These are phyloP conservation scores for Melipona bicolor DNA, from an alignment of 2,888 invertebrate genomes.

Conservation along the genomic window DNA sequence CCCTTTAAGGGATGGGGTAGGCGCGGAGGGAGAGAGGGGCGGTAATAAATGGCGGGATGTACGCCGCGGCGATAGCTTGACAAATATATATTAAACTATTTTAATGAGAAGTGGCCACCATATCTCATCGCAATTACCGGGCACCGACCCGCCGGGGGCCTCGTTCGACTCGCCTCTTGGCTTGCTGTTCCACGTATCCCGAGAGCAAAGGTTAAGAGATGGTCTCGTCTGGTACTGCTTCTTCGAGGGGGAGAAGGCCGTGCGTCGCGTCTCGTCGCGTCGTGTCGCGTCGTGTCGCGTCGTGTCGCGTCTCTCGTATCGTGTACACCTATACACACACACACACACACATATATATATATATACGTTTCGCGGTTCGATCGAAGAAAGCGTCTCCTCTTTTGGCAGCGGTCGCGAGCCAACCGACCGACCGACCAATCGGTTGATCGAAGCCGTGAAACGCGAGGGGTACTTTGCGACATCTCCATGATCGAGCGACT, in stretches of 20 bases:
- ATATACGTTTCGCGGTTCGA: background rate
- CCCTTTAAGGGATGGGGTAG: slow-evolving; percentile 5
- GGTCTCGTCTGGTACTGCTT: slow-evolving; percentile 56
- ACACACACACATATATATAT: no score
- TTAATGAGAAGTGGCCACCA: slow-evolving; percentile 82
- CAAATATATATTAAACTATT: slow-evolving; percentile 83
- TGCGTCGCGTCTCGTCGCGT: background rate
- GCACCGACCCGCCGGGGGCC: slow-evolving; percentile 69
- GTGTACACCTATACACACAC: no score
- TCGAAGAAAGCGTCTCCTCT: slow-evolving; percentile 2
- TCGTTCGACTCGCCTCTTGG: slow-evolving; percentile 57
- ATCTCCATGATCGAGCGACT: slow-evolving; percentile 47
- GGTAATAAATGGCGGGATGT: slow-evolving; percentile 76
- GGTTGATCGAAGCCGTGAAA: slow-evolving; percentile 7
- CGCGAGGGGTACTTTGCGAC: background rate
- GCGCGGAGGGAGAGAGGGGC: slow-evolving; percentile 39
- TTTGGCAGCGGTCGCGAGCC: slow-evolving; percentile 4
- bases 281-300: background rate
- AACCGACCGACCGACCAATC: background rate
- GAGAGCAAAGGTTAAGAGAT: slow-evolving; percentile 79
- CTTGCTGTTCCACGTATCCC: slow-evolving; percentile 66
- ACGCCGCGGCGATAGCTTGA: slow-evolving; percentile 78
- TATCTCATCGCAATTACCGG: slow-evolving; percentile 82
- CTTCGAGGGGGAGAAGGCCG: slow-evolving; percentile 14
- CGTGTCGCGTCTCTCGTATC: background rate